A percentile compares a stretch with the other conserved stretches of the same genome.
Conservation (phyloP, 2,797 vertebrate species). For the Phalloptychus januarius region DNA sequence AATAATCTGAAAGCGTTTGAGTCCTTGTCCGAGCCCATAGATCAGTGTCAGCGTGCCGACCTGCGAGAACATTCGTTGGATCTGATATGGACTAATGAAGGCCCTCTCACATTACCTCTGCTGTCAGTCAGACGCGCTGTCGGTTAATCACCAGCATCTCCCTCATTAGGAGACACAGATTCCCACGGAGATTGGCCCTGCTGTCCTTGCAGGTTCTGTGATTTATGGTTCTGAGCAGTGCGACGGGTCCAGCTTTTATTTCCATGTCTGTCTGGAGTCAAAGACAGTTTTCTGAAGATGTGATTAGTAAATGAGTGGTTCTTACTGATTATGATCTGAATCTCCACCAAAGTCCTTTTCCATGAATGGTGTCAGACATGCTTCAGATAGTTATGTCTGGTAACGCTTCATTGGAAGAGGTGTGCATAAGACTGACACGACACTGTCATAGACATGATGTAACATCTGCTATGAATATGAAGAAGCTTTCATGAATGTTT, state of each 20-base stretch:
- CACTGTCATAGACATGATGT: too few relatives aligned
- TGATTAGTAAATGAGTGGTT: conserved; percentile 1
- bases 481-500: too few relatives aligned
- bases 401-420: too few relatives aligned
- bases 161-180: conserved; percentile 61
- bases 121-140: conserved; percentile 56
- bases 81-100: conserved; percentile 64
- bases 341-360: background rate
- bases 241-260: background rate
- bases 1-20: conserved; percentile 57
- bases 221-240: conserved; percentile 4
- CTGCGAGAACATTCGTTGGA: conserved; percentile 41
- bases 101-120: conserved; percentile 56
- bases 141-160: conserved; percentile 56
- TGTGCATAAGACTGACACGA: too few relatives aligned
- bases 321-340: background rate
- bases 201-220: conserved; percentile 20
- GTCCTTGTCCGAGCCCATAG: conserved; percentile 48
- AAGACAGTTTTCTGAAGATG: conserved; percentile 4
- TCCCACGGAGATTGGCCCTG: conserved; percentile 23
- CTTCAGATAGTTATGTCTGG: background rate
- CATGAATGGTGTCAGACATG: background rate
- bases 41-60: conserved; percentile 59
- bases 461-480: too few relatives aligned
- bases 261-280: background rate